These are phyloP conservation scores for Varanus salvator DNA, from an alignment of 2,113 vertebrate species.

Conservation along the genomic window DNA sequence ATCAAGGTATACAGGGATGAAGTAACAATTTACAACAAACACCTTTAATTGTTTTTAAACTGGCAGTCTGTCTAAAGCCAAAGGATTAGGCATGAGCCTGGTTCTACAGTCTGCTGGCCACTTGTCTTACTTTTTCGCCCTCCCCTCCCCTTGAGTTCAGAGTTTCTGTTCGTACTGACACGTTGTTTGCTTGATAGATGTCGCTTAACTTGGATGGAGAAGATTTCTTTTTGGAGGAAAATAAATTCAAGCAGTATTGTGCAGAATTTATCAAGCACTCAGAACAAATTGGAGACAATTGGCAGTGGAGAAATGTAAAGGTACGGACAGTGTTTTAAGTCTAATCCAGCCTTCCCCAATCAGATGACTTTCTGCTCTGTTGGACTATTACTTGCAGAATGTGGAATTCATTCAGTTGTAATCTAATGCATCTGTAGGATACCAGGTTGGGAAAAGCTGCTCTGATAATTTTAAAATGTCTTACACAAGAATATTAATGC, in stretches of 20 bases:
- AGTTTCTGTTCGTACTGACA: conserved; percentile 50
- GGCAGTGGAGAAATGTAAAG: conserved; percentile 87
- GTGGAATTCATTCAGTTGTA: no score
- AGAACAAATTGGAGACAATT: conserved; percentile 83
- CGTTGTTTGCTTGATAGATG: conserved; percentile 66
- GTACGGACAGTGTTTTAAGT: conserved; percentile 70
- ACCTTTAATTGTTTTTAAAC: background rate
- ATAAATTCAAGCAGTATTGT: conserved; percentile 81
- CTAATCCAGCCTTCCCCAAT: background rate
- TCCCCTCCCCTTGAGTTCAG: background rate
- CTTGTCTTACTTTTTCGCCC: background rate
- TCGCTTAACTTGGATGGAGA: conserved; percentile 60
- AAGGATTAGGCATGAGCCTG: background rate
- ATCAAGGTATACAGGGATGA: background rate
- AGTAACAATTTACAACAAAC: background rate
- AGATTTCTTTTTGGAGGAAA: conserved; percentile 80
- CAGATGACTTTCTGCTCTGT: background rate
- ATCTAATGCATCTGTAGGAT: no score
- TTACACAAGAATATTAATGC: background rate
- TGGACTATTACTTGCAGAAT: no score
- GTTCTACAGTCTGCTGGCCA: background rate
- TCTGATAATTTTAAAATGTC: background rate
- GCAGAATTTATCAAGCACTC: conserved; percentile 84
- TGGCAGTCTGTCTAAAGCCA: background rate
- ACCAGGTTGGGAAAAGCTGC: no score